Percentiles rank a stretch among this genome's conserved stretches.
These are phyloP conservation scores for Hoplodrina ambigua DNA, from an alignment of 2,888 invertebrate genomes.

Conservation along the genomic window DNA sequence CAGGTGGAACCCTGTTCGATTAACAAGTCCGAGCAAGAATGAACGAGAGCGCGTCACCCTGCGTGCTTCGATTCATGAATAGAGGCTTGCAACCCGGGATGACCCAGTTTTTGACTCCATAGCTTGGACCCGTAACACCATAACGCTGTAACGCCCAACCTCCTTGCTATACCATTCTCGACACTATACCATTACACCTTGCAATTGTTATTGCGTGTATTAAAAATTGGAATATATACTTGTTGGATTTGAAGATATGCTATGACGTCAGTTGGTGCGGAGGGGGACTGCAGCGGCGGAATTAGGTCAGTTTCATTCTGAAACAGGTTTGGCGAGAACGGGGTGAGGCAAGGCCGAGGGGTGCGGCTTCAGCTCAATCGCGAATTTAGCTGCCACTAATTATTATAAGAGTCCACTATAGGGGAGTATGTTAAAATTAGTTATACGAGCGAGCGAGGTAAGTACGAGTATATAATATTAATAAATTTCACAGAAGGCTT, in stretches of 20 bases:
- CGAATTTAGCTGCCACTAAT: slow-evolving; percentile 75
- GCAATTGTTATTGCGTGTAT: slow-evolving; percentile 59
- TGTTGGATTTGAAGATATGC: slow-evolving; percentile 72
- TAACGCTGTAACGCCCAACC: slow-evolving; percentile 68
- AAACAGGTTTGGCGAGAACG: slow-evolving; percentile 85
- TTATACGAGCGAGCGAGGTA: background rate
- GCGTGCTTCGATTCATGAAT: slow-evolving; percentile 90
- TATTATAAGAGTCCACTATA: slow-evolving; percentile 64
- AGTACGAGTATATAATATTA: too few relatives aligned
- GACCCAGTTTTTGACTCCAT: slow-evolving; percentile 92
- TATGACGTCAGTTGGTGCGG: slow-evolving; percentile 91
- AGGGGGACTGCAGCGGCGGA: slow-evolving; percentile 86
- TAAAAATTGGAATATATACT: slow-evolving; percentile 73
- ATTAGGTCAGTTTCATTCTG: slow-evolving; percentile 92
- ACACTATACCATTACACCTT: slow-evolving; percentile 47
- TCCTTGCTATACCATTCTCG: slow-evolving; percentile 51
- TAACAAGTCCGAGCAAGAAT: slow-evolving; percentile 83
- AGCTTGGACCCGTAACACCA: slow-evolving; percentile 53
- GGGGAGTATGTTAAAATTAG: slow-evolving; percentile 5
- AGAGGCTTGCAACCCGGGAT: slow-evolving; percentile 92
- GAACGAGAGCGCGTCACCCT: slow-evolving; percentile 82
- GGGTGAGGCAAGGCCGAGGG: slow-evolving; percentile 70
- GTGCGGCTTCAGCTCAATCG: slow-evolving; percentile 72
- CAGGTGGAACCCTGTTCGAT: slow-evolving; percentile 76
- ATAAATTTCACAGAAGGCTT: background rate